Evolutionary conservation across 2,888 invertebrate genomes (phyloP).

Genomic region (Caradrina clavipalpis): DNA sequence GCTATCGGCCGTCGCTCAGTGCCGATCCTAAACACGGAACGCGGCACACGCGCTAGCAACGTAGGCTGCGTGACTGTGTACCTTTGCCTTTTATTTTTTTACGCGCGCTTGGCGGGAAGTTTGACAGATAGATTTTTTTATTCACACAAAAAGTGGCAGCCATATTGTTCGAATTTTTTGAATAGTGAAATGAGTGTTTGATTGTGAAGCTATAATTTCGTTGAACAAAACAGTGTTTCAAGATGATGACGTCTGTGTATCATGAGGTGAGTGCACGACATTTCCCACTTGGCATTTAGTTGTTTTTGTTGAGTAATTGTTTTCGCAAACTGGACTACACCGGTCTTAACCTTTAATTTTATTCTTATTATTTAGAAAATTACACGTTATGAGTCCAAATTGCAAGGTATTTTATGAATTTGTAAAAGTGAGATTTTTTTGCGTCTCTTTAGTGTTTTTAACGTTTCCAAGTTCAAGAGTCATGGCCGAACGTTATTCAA

Average conservation of each 20-base stretch:
- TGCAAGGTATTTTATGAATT: constrained; percentile 18
- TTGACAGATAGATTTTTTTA: constrained; percentile 73
- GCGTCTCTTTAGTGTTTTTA: constrained; percentile 16
- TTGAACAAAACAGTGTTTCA: constrained; percentile 77
- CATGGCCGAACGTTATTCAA: constrained; percentile 47
- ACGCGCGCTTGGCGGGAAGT: constrained; percentile 80
- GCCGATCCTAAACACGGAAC: constrained; percentile 87
- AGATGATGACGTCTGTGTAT: constrained; percentile 88
- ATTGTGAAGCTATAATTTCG: constrained; percentile 77
- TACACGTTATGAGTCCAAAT: constrained; percentile 41
- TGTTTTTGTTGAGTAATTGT: constrained; percentile 83
- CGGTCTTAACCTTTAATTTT: constrained; percentile 64
- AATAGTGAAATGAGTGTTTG: constrained; percentile 84
- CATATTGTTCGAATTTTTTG: constrained; percentile 47
- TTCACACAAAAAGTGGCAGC: constrained; percentile 41
- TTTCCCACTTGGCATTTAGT: constrained; percentile 83
- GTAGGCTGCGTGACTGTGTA: constrained; percentile 77
- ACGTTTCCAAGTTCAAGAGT: constrained; percentile 31
- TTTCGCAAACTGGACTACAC: constrained; percentile 69
- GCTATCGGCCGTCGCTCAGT: constrained; percentile 81
- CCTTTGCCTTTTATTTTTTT: constrained; percentile 76
- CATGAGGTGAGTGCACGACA: constrained; percentile 89
- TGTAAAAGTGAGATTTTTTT: constrained; percentile 2
- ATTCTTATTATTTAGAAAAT: constrained; percentile 47
- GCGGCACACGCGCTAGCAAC: constrained; percentile 85